These are phyloP conservation scores for Rhysida immarginata DNA, from an alignment of 1,140 invertebrate species.

Conservation along the genomic window DNA sequence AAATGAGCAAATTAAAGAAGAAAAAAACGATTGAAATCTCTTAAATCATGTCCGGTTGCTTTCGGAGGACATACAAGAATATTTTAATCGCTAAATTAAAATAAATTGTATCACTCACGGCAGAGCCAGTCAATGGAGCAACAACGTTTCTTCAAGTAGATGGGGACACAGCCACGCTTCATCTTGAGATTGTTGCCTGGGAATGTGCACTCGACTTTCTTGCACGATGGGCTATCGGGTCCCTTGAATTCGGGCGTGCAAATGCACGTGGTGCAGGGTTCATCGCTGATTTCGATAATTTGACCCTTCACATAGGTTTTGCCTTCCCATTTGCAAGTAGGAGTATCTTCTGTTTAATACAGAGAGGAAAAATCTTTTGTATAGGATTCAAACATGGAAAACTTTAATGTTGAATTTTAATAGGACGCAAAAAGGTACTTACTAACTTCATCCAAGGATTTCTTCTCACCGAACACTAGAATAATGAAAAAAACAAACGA, in stretches of 20 bases:
- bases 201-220: slow-evolving; percentile 35
- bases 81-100: too few relatives aligned
- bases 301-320: slow-evolving; percentile 34
- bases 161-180: slow-evolving; percentile 32
- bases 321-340: slow-evolving; percentile 30
- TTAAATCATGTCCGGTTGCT: too few relatives aligned
- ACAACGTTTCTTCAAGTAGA: slow-evolving; percentile 27
- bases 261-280: slow-evolving; percentile 32
- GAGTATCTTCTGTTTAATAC: not conserved
- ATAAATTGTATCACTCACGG: slow-evolving; percentile 33
- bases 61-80: too few relatives aligned
- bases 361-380: too few relatives aligned
- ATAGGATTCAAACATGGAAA: too few relatives aligned
- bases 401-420: too few relatives aligned
- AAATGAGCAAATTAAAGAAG: too few relatives aligned
- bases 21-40: too few relatives aligned
- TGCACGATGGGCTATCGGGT: slow-evolving; percentile 26
- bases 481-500: too few relatives aligned
- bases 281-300: slow-evolving; percentile 30
- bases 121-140: slow-evolving; percentile 36
- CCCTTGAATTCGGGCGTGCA: slow-evolving; percentile 22
- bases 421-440: too few relatives aligned
- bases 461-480: too few relatives aligned
- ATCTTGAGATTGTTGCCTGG: slow-evolving; percentile 33
- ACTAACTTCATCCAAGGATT: too few relatives aligned